phyloP scores from a whole-genome alignment of 2,113 vertebrate genomes.

The Paratilapia polleni region DNA sequence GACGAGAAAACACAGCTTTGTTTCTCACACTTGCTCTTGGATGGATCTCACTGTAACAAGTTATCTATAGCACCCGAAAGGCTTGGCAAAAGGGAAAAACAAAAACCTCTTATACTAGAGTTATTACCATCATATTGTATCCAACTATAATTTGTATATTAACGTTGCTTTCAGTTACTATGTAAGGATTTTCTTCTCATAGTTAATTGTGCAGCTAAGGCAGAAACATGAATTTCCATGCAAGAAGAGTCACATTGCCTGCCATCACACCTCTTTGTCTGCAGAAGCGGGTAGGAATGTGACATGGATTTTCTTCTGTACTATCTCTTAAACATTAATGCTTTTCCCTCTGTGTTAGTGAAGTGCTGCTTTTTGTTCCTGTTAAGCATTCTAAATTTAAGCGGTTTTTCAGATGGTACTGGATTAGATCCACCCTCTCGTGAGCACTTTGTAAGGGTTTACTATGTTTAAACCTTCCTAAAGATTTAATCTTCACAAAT shows the following conservation, averaged over 20 bases:
- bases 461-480: background rate
- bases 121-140: background rate
- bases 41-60: slow-evolving; percentile 6
- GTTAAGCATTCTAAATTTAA: background rate
- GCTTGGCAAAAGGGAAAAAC: background rate
- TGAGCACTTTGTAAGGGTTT: background rate
- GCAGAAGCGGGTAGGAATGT: slow-evolving; percentile 88
- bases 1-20: slow-evolving; percentile 77
- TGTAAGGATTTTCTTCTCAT: slow-evolving; percentile 51
- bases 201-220: slow-evolving; percentile 59
- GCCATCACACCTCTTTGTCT: slow-evolving; percentile 89
- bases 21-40: slow-evolving; percentile 76
- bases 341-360: background rate
- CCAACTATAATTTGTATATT: background rate
- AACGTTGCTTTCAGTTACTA: slow-evolving; percentile 39
- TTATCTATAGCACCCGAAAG: background rate
- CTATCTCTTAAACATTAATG: background rate
- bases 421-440: background rate
- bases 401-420: background rate
- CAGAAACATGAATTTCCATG: slow-evolving; percentile 88
- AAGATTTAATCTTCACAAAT: background rate
- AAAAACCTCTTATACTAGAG: background rate
- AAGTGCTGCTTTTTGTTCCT: background rate
- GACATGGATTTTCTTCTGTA: slow-evolving; percentile 29
- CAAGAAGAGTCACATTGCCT: slow-evolving; percentile 91